Evolutionary conservation across 1,140 invertebrate species (phyloP), one percentile per base, ranked within the genome.

Genomic region (Brachionus sp.): DNA sequence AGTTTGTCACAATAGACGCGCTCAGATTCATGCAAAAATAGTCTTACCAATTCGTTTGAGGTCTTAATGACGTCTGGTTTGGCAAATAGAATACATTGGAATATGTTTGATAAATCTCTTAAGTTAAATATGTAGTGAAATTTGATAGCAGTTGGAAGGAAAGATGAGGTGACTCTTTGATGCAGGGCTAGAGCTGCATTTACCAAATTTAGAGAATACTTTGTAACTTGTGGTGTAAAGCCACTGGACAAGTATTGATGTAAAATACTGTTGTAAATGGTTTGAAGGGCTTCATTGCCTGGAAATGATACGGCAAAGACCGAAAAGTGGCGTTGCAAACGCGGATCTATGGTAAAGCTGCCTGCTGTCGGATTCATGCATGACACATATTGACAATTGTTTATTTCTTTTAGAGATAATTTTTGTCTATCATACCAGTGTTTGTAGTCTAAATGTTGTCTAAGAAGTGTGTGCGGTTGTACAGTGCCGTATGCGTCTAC

Each of bases 291-390:
- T 25, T 97, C 95, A 0, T 89, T 87, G 84, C 93, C 93, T 0
- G 95, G 95, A 88, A 97, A 97, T 87, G 93, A 95, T 84, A 98
- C 92, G 39, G 95, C 94, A 88, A 98, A 96, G 0, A 97, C 95
- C 86, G 93, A 93, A 88, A 98, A 98, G 88, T 98, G 95, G 82
- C 96, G 90, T 89, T 90, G 86, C 4, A 98, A 90, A 84, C 96
- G 91, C 0, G 95, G 94, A 90, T 97, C 96, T 82, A 98, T 96
- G 0, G 95, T 97, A 86, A 98, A 98, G 86, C 94, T 96, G 39
- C 96, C 96, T 77, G 95, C 95, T 0, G 95, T 97, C 0, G 96
- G 96, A 89, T 98, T 98, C 96, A 98, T 98, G 87, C 95, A 97
- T 33, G 94, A 94, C 0, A 98, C 93, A 87, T 98, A 98, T 87